phyloP scores from a whole-genome alignment of 2,888 invertebrate genomes.

The Thysanoteuthis rhombus region DNA sequence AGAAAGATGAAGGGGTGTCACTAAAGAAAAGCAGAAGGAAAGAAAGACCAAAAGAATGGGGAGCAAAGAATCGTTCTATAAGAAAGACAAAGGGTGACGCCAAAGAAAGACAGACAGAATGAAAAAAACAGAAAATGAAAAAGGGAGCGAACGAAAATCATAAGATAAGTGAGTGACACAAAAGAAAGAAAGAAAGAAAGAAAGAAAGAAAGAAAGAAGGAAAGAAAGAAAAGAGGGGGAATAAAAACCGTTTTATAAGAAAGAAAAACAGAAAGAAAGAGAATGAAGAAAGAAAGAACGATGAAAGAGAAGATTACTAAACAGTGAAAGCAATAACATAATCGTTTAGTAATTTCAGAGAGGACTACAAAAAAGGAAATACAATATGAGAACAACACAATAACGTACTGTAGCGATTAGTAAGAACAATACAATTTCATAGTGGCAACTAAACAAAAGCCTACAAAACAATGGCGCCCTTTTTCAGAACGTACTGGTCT shows the following conservation, averaged over 20 bases:
- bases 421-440: not conserved
- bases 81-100: no score
- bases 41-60: no score
- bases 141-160: no score
- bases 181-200: not conserved
- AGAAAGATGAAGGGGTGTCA: no score
- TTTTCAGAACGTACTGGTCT: not conserved
- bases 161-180: no score
- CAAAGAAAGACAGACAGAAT: no score
- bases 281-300: not conserved
- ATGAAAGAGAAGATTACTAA: not conserved
- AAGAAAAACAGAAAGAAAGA: not conserved
- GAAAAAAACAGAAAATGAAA: no score
- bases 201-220: not conserved
- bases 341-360: not conserved
- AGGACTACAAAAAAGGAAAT: not conserved
- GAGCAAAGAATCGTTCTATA: no score
- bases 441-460: not conserved
- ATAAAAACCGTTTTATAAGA: not conserved
- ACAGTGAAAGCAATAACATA: not conserved
- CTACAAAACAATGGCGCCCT: not conserved
- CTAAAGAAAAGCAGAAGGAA: no score
- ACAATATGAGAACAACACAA: not conserved
- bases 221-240: not conserved
- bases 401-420: not conserved